Evolutionary conservation across 2,888 invertebrate genomes (phyloP).

Genomic region (Andrena haemorrhoa): DNA sequence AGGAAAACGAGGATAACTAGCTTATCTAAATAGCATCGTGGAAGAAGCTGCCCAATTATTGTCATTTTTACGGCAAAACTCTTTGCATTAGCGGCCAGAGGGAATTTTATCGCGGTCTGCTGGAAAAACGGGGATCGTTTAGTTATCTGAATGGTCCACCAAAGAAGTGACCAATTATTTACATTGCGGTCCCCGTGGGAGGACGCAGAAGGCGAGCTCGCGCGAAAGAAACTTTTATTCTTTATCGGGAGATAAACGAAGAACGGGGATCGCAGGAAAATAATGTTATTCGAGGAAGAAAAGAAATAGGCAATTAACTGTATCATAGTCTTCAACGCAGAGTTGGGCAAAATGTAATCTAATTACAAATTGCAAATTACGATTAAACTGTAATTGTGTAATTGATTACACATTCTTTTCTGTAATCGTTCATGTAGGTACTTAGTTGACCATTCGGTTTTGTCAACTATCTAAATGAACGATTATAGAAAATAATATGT

Average conservation of each 20-base stretch:
- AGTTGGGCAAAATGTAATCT: too few relatives aligned
- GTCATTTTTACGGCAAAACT: not conserved
- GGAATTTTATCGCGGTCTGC: not conserved
- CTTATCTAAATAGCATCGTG: not conserved
- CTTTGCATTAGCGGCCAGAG: not conserved
- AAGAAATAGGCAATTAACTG: too few relatives aligned
- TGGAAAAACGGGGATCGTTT: not conserved
- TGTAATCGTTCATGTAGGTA: too few relatives aligned
- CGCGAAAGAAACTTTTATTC: not conserved
- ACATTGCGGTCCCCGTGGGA: not conserved
- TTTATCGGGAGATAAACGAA: not conserved
- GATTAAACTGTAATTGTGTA: too few relatives aligned
- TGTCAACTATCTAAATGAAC: too few relatives aligned
- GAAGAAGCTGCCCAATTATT: not conserved
- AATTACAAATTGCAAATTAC: too few relatives aligned
- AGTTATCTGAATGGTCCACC: not conserved
- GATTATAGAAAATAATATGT: too few relatives aligned
- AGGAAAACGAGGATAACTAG: not conserved
- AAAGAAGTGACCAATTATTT: slow-evolving; percentile 5
- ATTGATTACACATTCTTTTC: too few relatives aligned
- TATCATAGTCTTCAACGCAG: too few relatives aligned
- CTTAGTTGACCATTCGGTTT: too few relatives aligned
- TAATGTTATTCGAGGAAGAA: too few relatives aligned
- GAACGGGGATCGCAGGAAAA: not conserved
- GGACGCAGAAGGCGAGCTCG: not conserved